A percentile compares a stretch with the other conserved stretches of the same genome.
Conservation (phyloP, 2,888 invertebrate genomes). For the Andrena camellia region DNA sequence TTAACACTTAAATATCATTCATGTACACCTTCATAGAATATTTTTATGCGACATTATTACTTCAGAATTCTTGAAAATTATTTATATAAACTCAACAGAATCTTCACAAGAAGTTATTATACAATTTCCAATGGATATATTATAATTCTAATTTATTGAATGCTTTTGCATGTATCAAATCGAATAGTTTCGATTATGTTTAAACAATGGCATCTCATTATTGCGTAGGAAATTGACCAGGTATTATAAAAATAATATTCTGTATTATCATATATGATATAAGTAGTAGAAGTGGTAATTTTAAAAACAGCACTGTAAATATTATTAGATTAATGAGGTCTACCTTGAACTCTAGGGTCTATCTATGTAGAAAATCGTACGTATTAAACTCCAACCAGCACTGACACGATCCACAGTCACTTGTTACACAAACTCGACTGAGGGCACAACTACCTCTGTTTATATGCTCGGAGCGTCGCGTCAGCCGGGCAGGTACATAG, state of each 20-base stretch:
- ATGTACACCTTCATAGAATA: too few relatives aligned
- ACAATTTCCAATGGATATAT: too few relatives aligned
- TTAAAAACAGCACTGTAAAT: not conserved
- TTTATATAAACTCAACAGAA: too few relatives aligned
- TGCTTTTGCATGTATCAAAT: too few relatives aligned
- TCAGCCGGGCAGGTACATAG: not conserved
- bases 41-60: too few relatives aligned
- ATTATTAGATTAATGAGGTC: not conserved
- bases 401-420: not conserved
- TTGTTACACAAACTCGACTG: not conserved
- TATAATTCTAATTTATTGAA: too few relatives aligned
- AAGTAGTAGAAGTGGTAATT: not conserved
- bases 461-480: not conserved
- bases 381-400: not conserved
- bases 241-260: not conserved
- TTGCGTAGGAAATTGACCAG: not conserved
- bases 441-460: not conserved
- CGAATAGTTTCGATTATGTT: too few relatives aligned
- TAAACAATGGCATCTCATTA: too few relatives aligned
- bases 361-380: not conserved
- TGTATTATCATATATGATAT: not conserved
- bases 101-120: too few relatives aligned
- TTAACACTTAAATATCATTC: too few relatives aligned
- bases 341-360: not conserved
- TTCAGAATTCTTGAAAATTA: too few relatives aligned